A percentile compares a stretch with the other conserved stretches of the same genome.
phyloP scores from a whole-genome alignment of 2,888 invertebrate species.

The Mesorhabditis spiculigera region DNA sequence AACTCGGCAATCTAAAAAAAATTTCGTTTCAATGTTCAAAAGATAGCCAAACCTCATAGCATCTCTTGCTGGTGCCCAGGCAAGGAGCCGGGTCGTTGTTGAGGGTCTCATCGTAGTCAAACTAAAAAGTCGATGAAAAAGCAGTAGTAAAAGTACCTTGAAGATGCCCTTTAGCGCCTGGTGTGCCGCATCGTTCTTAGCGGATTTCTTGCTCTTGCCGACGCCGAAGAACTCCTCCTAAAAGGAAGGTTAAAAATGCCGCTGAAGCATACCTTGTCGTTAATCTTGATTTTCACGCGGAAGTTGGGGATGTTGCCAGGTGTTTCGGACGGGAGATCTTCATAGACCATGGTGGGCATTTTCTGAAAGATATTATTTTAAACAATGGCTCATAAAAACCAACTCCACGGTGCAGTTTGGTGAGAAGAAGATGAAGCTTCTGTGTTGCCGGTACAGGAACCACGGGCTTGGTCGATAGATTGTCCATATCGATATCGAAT shows the following conservation, averaged over 20 bases:
- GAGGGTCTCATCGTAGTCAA: background rate
- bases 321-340: background rate
- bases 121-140: background rate
- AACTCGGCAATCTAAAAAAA: conserved; percentile 19
- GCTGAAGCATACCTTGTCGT: background rate
- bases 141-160: conserved; percentile 12
- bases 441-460: background rate
- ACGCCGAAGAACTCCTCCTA: conserved; percentile 21
- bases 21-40: background rate
- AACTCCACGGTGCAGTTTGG: background rate
- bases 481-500: background rate
- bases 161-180: conserved; percentile 28
- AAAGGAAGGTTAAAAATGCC: background rate
- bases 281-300: background rate
- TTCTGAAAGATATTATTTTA: background rate
- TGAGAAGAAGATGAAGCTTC: background rate
- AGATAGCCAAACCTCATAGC: background rate
- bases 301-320: background rate
- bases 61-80: background rate
- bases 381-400: background rate
- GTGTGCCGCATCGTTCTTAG: conserved; percentile 31
- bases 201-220: conserved; percentile 33
- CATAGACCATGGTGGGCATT: background rate
- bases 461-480: background rate
- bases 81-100: conserved; percentile 7